A percentile compares a stretch with the other conserved stretches of the same genome.
phyloP scores from a whole-genome alignment of 2,113 vertebrate genomes.

The Malurus elegans region DNA sequence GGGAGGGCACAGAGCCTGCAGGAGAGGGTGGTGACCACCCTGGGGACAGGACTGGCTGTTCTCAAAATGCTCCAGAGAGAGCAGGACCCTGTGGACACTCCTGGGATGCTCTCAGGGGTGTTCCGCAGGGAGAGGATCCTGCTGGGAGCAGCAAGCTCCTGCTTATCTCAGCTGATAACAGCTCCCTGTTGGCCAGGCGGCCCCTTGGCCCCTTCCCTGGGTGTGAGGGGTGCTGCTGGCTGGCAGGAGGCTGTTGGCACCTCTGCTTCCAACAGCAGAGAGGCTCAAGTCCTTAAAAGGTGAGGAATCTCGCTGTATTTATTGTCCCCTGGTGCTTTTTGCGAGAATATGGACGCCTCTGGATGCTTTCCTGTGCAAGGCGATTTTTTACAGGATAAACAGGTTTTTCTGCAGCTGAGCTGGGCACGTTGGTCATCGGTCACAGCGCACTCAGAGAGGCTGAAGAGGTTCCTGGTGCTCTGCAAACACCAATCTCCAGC shows the following conservation, averaged over 20 bases:
- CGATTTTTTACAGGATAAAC: not conserved
- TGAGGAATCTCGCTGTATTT: conserved; percentile 25
- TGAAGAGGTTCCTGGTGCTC: not conserved
- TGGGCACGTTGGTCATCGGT: not conserved
- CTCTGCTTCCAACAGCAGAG: not conserved
- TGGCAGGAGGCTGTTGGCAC: not conserved
- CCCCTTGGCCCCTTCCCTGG: not conserved
- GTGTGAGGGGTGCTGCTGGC: not conserved
- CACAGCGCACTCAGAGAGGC: rapidly evolving
- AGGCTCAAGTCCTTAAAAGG: conserved; percentile 50
- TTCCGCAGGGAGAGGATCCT: not conserved
- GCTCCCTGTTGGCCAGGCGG: not conserved
- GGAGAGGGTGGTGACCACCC: not conserved
- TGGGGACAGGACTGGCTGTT: not conserved
- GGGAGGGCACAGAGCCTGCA: not conserved
- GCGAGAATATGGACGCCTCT: not conserved
- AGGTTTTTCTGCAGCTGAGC: not conserved
- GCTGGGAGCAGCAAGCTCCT: not conserved
- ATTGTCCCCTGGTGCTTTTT: not conserved
- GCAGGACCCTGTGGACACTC: not conserved
- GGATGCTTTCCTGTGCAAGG: not conserved
- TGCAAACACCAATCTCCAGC: not conserved
- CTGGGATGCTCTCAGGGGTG: not conserved
- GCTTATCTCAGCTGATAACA: not conserved
- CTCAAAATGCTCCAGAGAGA: not conserved